These are phyloP conservation scores for Protobothrops mucrosquamatus DNA, from an alignment of 2,113 vertebrate genomes.

Conservation along the genomic window DNA sequence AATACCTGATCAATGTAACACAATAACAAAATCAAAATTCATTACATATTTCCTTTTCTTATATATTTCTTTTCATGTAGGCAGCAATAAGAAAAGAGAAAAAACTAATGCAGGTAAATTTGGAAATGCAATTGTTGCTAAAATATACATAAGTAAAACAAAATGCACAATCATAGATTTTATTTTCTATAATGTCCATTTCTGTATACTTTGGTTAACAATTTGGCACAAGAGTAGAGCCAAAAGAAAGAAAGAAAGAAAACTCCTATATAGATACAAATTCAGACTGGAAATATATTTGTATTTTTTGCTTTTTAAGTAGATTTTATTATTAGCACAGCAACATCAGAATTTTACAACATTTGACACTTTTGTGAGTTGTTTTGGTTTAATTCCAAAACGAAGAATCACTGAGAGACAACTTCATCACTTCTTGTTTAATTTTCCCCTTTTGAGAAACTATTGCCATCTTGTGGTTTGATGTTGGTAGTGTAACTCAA, in stretches of 20 bases:
- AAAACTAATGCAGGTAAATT: background rate
- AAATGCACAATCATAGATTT: background rate
- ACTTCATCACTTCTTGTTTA: background rate
- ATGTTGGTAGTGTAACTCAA: conserved; percentile 10
- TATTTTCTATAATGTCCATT: background rate
- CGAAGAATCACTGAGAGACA: background rate
- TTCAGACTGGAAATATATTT: background rate
- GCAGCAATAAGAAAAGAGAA: background rate
- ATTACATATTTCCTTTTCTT: background rate
- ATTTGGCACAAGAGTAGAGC: background rate
- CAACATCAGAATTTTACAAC: background rate
- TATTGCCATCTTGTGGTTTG: conserved; percentile 56
- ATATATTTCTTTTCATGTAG: background rate
- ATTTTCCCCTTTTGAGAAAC: background rate
- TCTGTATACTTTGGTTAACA: too few species aligned
- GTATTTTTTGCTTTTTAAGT: background rate
- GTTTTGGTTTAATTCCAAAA: background rate
- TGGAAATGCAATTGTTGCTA: background rate
- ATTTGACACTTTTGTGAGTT: background rate
- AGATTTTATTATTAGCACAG: background rate
- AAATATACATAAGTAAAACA: background rate
- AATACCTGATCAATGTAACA: background rate
- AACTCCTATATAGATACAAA: background rate
- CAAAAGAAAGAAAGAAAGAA: background rate
- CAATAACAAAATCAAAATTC: background rate